phyloP scores from a whole-genome alignment of 2,888 invertebrate species.

The Andrena dorsata region DNA sequence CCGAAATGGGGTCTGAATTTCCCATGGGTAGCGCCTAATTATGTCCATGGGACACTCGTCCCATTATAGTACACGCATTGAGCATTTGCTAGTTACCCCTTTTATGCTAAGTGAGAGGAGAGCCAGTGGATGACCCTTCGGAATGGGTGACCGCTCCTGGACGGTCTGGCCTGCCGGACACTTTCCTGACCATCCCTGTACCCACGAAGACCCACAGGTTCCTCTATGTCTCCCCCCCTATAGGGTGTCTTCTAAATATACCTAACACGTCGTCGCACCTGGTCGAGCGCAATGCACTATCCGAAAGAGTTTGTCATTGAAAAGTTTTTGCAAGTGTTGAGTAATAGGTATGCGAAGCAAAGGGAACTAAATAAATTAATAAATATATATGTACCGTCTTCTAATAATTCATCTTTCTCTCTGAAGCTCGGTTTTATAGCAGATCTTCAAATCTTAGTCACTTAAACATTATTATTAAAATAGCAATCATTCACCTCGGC shows the following conservation, averaged over 20 bases:
- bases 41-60: constrained; percentile 83
- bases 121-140: constrained; percentile 79
- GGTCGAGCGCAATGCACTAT: not conserved
- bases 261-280: constrained; percentile 39
- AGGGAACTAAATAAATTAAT: no score
- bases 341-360: no score
- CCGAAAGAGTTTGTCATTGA: not conserved
- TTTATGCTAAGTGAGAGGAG: constrained; percentile 83
- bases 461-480: no score
- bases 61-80: constrained; percentile 78
- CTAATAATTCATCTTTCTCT: no score
- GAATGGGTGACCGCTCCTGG: constrained; percentile 75
- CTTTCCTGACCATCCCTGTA: constrained; percentile 76
- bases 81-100: constrained; percentile 79
- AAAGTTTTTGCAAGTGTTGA: not conserved
- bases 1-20: constrained; percentile 79
- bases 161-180: constrained; percentile 79
- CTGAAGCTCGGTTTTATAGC: no score
- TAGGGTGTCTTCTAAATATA: constrained; percentile 55
- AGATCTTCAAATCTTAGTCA: no score
- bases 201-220: constrained; percentile 63
- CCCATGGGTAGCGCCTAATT: constrained; percentile 84
- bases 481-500: no score
- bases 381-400: no score
- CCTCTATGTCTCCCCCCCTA: constrained; percentile 16